Evolutionary conservation across 2,113 vertebrate genomes (phyloP), one percentile per base, ranked within the genome.

Genomic region (Callipepla squamata): DNA sequence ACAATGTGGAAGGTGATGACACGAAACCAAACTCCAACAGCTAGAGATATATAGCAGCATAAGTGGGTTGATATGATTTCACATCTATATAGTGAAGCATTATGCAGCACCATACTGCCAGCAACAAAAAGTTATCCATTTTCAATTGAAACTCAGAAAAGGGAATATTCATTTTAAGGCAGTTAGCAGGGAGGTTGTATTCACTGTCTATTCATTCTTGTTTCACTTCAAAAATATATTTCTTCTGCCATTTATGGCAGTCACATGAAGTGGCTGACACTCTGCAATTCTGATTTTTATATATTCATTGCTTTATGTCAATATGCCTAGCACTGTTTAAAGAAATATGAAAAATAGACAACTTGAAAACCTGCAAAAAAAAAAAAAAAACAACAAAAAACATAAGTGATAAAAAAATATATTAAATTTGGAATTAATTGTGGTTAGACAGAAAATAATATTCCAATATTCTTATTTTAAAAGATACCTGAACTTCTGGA

Each of bases 61-160:
- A 90, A 97, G 67, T 80, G 36, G n/a, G 15, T 53, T 62, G 85
- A 61, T 74, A 74, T 55, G 44, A 87, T 92, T 94, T 96, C 73
- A 88, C 53, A 67, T 34, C 57, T 45, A 73, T 45, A 73, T 18
- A 68, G 20, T 34, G 63, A 95, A 80, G 17, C 67, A 77, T 48
- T 61, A 53, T 55, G 34, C 68, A 95, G n/a, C 84, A 63, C 7
- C 32, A 75, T 23, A 20, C 38, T 44, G 4, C 28, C 42, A 83
- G 58, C 18, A 90, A 45, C 42, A 50, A 28, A 53, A 53, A 34
- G 20, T 80, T 69, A 73, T 8, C 8, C 1, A 1, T 69, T 50
- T 75, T 61, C 78, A 30, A 36, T 7, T 20, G 61, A 69, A 73
- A 48, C 40, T 15, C 22, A 55, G 53, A 47, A 51, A 78, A 15